Evolutionary conservation across 2,797 vertebrate genomes (phyloP), one percentile per base, ranked within the genome.

Genomic region (Luscinia luscinia): DNA sequence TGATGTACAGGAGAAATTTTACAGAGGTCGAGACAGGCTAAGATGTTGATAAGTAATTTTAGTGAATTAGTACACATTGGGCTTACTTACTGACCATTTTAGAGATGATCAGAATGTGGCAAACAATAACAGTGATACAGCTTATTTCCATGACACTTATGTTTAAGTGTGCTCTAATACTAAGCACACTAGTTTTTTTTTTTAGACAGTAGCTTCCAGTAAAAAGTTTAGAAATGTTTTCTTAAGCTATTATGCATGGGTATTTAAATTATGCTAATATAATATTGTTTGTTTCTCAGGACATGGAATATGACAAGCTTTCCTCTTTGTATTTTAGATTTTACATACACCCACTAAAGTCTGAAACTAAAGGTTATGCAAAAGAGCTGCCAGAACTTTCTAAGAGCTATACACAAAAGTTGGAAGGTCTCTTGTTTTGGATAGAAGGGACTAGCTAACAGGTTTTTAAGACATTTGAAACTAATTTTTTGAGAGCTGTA

Each of bases 401-500:
- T 45, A 40, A 87, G 30, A 91, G 23, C 55, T 59, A n/a, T 48
- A 38, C 28, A 68, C 11, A 46, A 28, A 87, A 77, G 12, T 78
- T 74, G 43, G 59, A 87, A 92, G n/a, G 69, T 94, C 4, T 1
- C 22, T 91, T 93, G 46, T 82, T 94, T 89, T 77, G 67, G 18
- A 72, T 66, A 15, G 57, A 85, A 87, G 30, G 18, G 32, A 89
- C 40, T 30, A 79, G 9, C 9, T 83, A 84, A 72, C n/a, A 80
- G 34, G 15, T 79, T 94, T 92, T 91, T 26, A 77, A 87, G 64
- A 34, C 38, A 54, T 87, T 68, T 92, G 38, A 83, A 94, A 87
- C 21, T 57, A 30, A 22, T 81, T 84, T 90, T 93, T 93, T 88
- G 41, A 91, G 66, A 95, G 63, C 20, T 77, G 75, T 83, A 69